Conservation (phyloP, 2,797 vertebrate genomes). For the Mormyrops boulengeri region DNA sequence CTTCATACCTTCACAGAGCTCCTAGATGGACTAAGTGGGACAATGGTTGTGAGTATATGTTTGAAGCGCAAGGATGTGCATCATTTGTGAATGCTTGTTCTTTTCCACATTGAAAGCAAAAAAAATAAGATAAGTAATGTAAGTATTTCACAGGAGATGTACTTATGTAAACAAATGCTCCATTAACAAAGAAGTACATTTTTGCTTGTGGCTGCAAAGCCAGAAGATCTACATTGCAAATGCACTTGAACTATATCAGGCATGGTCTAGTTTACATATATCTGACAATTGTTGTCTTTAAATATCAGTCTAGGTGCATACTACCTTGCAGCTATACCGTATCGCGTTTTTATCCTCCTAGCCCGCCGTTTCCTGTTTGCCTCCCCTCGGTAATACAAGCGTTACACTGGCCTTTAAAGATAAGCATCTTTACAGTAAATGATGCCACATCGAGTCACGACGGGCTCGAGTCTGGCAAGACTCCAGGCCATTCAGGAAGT, state of each 20-base stretch:
- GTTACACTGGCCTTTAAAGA: conserved; percentile 39
- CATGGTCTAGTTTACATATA: conserved; percentile 12
- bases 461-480: conserved; percentile 4
- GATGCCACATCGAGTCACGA: conserved; percentile 42
- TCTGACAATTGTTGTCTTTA: background rate
- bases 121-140: background rate
- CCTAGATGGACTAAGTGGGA: background rate
- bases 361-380: conserved; percentile 30
- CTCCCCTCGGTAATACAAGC: conserved; percentile 40
- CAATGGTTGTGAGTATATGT: background rate
- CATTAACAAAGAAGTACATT: background rate
- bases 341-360: conserved; percentile 30
- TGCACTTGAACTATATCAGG: background rate
- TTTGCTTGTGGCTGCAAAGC: background rate
- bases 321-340: background rate
- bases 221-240: background rate
- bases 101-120: background rate
- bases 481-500: conserved; percentile 3
- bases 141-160: background rate
- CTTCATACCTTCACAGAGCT: background rate
- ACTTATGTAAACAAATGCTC: background rate
- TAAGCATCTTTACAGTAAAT: conserved; percentile 55
- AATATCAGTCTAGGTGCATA: background rate
- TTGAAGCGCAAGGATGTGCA: background rate
- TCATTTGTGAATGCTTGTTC: background rate